A percentile compares a stretch with the other conserved stretches of the same genome.
Conservation (phyloP, 2,888 invertebrate genomes). For the Therioaphis trifolii region DNA sequence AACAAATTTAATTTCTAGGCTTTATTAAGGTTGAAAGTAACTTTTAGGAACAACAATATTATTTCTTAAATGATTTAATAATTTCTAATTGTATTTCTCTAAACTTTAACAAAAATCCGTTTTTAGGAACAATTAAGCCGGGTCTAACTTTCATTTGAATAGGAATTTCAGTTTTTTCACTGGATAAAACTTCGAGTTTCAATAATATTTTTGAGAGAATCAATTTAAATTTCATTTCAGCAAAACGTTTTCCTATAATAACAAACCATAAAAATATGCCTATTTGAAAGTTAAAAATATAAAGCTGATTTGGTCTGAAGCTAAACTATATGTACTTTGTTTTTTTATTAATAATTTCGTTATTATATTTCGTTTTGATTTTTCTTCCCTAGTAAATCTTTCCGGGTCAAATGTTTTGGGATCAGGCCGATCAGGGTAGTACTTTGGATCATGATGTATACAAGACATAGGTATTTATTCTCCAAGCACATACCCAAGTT, state of each 20-base stretch:
- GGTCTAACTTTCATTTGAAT: constrained; percentile 14
- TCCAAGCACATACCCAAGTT: too few species aligned
- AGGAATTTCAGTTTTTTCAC: constrained; percentile 38
- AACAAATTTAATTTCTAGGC: too few species aligned
- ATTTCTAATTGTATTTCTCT: too few species aligned
- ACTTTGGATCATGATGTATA: constrained; percentile 73
- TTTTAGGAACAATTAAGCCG: background rate
- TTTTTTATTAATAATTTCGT: too few species aligned
- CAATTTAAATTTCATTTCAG: constrained; percentile 36
- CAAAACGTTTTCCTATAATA: constrained; percentile 50
- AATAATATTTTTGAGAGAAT: constrained; percentile 17
- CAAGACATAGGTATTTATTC: constrained; percentile 73
- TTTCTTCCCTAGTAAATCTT: constrained; percentile 72
- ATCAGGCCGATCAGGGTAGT: constrained; percentile 72
- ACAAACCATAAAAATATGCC: background rate
- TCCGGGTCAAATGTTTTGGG: constrained; percentile 74
- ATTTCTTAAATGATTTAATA: too few species aligned
- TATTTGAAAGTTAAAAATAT: background rate
- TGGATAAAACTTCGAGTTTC: constrained; percentile 30
- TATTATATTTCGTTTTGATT: constrained; percentile 69
- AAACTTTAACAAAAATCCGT: constrained; percentile 48
- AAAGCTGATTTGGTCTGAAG: background rate
- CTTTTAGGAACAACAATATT: too few species aligned
- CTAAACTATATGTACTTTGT: too few species aligned
- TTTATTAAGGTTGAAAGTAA: too few species aligned